Conservation (phyloP, 1,140 invertebrate genomes). For the Ips typographus region DNA sequence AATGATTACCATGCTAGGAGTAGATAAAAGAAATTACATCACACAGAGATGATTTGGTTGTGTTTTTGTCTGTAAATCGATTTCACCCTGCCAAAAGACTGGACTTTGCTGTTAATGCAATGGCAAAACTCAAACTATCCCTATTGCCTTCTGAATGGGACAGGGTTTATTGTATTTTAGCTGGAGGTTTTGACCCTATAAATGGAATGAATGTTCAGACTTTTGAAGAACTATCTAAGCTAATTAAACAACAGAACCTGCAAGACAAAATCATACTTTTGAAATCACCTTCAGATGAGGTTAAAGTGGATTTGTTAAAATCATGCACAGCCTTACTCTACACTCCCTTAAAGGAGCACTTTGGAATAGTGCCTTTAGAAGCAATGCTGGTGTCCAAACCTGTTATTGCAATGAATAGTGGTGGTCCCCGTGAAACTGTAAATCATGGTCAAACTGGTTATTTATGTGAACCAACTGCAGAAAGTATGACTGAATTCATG, state of each 20-base stretch:
- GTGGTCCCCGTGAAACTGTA: constrained; percentile 94
- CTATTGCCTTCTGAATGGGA: constrained; percentile 60
- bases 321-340: constrained; percentile 83
- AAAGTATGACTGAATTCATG: constrained; percentile 81
- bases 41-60: constrained; percentile 57
- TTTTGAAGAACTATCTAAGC: constrained; percentile 72
- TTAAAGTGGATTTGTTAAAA: constrained; percentile 80
- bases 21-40: constrained; percentile 42
- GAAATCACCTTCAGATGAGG: constrained; percentile 80
- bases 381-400: constrained; percentile 94
- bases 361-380: constrained; percentile 99
- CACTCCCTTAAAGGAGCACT: constrained; percentile 96
- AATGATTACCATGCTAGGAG: no score
- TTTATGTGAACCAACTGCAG: constrained; percentile 69
- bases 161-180: constrained; percentile 83
- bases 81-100: constrained; percentile 98
- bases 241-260: constrained; percentile 68
- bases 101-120: constrained; percentile 76
- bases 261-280: constrained; percentile 79
- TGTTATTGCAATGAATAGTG: constrained; percentile 93
- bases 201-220: constrained; percentile 89
- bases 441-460: constrained; percentile 87
- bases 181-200: constrained; percentile 93
- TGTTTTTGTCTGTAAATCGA: constrained; percentile 94
- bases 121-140: constrained; percentile 65